Conservation (phyloP, 2,888 invertebrate genomes). For the Melinaea menophilus region DNA sequence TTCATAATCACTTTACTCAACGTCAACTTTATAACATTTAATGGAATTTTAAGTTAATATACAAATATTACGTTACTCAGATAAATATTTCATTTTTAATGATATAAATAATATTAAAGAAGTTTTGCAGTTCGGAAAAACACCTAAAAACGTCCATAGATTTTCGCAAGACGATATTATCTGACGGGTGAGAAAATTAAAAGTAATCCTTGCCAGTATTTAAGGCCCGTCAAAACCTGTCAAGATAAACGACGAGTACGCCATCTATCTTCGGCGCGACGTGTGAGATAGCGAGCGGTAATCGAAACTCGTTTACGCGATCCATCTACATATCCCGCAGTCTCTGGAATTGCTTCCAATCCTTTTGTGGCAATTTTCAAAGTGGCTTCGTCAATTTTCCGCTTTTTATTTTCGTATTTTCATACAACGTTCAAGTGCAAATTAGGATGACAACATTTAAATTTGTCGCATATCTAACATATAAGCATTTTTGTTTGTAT, state of each 20-base stretch:
- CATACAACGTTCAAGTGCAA: not conserved
- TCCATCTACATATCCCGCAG: conserved; percentile 32
- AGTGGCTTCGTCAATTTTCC: conserved; percentile 6
- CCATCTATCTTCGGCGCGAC: conserved; percentile 60
- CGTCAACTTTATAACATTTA: conserved; percentile 7
- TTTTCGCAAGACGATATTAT: not conserved
- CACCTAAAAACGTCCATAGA: not conserved
- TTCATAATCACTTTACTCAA: conserved; percentile 10
- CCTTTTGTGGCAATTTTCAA: conserved; percentile 19
- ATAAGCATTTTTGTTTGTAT: too few relatives aligned
- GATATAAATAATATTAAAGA: too few relatives aligned
- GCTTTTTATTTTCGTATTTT: not conserved
- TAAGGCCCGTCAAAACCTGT: conserved; percentile 43
- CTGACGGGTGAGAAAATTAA: conserved; percentile 1
- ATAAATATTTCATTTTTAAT: too few relatives aligned
- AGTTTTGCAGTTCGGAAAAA: too few relatives aligned
- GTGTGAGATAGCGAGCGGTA: conserved; percentile 27
- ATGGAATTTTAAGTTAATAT: too few relatives aligned
- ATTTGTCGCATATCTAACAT: too few relatives aligned
- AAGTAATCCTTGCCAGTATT: conserved; percentile 13
- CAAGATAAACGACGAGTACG: conserved; percentile 55
- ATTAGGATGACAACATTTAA: not conserved
- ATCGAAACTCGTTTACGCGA: conserved; percentile 41
- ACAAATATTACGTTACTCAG: too few relatives aligned
- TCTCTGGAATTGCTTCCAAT: conserved; percentile 22